Evolutionary conservation across 2,888 invertebrate genomes (phyloP), one percentile per base, ranked within the genome.

Genomic region (Ormyrus nitidulus): DNA sequence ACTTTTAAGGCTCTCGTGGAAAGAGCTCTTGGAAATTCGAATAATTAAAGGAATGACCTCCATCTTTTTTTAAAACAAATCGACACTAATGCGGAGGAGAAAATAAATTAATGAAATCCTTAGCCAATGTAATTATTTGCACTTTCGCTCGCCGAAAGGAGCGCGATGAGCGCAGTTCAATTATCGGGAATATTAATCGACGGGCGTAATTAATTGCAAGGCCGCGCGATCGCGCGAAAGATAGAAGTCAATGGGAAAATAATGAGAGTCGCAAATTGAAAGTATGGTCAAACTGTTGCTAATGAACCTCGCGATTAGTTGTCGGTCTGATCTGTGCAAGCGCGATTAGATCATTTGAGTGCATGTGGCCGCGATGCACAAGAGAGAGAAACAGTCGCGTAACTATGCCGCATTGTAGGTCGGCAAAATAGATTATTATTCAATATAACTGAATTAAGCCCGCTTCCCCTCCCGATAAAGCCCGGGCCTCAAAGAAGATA

Each of bases 251-350:
- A 34, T 44, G 46, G 0, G 65, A 74, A 74, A 75, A 75, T 66
- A 61, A 61, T 77, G 19, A 51, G 6, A 56, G 49, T 46, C 13
- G 59, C 34, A 75, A 75, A 59, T 73, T 58, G 58, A 49, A 74
- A 56, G 56, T 34, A 34, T 11, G 58, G 48, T 48, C 56, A 51
- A 74, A 76, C 71, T 34, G 74, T 70, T 72, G 9, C 65, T 81
- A 74, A 81, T 74, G 74, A 75, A 78, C 59, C 69, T 54, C 48
- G 77, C 65, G 69, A 78, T 81, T 79, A 81, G 73, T 81, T 68
- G 72, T 49, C 54, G 62, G 73, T 13, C 44, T 48, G 49, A 79
- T 79, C 65, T 61, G 48, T 66, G 66, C 71, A 56, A 69, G 58
- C 19, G 11, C 7, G 13, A 58, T 34, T 58, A 48, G 65, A 72